Conservation (phyloP, 2,113 vertebrate species). For the Thalassoma bifasciatum region DNA sequence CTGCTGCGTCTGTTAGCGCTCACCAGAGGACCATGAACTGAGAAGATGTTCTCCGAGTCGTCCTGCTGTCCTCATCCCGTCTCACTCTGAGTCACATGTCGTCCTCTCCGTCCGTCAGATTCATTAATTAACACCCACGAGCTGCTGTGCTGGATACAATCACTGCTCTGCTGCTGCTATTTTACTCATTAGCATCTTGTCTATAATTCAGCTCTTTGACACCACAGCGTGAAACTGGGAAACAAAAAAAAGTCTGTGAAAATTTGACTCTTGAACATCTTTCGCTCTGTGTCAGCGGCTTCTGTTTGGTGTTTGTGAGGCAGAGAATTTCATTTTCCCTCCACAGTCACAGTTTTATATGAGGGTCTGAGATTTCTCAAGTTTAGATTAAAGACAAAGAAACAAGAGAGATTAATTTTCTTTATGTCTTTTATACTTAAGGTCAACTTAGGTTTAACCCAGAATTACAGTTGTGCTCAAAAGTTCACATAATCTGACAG, state of each 20-base stretch:
- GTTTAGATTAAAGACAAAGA: too few relatives aligned
- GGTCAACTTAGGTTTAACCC: too few relatives aligned
- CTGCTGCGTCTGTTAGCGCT: neutral
- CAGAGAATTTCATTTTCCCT: neutral
- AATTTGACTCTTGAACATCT: constrained; percentile 1
- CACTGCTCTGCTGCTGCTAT: neutral
- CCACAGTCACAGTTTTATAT: too few relatives aligned
- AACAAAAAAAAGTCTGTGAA: neutral
- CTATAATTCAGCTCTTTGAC: constrained; percentile 1
- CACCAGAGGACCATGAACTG: neutral
- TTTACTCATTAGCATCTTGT: constrained; percentile 22
- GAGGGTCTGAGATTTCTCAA: too few relatives aligned
- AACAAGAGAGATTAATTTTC: too few relatives aligned
- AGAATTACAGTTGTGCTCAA: too few relatives aligned
- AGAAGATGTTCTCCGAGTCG: neutral
- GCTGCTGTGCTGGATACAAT: neutral
- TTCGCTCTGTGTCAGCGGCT: neutral
- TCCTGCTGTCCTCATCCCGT: neutral
- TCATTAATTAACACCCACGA: neutral
- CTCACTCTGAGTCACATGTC: neutral
- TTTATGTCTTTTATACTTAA: too few relatives aligned
- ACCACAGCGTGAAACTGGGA: neutral
- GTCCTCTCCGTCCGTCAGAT: constrained; percentile 9
- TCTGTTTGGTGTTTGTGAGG: neutral
- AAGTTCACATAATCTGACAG: too few relatives aligned